Evolutionary conservation across 2,797 vertebrate species (phyloP).

Genomic region (Triplophysa bombifrons): DNA sequence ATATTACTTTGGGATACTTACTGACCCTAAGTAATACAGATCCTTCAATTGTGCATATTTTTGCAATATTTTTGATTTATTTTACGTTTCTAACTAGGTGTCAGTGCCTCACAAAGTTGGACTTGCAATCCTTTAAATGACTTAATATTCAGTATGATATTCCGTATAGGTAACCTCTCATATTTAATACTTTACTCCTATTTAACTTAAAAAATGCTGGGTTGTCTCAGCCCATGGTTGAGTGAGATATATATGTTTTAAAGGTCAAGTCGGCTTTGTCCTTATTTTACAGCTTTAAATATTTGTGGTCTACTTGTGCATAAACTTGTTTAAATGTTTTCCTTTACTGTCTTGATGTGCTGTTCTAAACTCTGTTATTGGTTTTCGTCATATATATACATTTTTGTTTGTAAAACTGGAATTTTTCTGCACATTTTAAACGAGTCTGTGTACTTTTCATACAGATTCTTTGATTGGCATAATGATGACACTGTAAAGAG

Average conservation of each 20-base stretch:
- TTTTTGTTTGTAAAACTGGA: constrained; percentile 14
- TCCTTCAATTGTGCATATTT: not conserved
- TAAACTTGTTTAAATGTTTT: not conserved
- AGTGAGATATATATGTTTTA: too few relatives aligned
- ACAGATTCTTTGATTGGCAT: not conserved
- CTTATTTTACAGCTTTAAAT: not conserved
- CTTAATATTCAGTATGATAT: not conserved
- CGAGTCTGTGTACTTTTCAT: not conserved
- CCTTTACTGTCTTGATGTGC: not conserved
- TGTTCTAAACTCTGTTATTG: not conserved
- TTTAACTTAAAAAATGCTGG: not conserved
- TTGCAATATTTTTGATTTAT: not conserved
- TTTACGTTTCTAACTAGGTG: not conserved
- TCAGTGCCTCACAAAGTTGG: not conserved
- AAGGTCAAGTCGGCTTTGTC: too few relatives aligned
- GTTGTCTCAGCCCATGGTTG: not conserved
- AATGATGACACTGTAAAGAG: not conserved
- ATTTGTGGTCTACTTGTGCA: not conserved
- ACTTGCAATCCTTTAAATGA: not conserved
- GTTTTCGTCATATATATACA: not conserved
- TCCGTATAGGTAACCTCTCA: not conserved
- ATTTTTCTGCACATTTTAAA: not conserved
- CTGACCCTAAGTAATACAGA: not conserved
- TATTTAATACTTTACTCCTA: not conserved
- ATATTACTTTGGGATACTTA: constrained; percentile 10